Evolutionary conservation across 1,140 invertebrate species (phyloP).

Genomic region (Solenopsis invicta): DNA sequence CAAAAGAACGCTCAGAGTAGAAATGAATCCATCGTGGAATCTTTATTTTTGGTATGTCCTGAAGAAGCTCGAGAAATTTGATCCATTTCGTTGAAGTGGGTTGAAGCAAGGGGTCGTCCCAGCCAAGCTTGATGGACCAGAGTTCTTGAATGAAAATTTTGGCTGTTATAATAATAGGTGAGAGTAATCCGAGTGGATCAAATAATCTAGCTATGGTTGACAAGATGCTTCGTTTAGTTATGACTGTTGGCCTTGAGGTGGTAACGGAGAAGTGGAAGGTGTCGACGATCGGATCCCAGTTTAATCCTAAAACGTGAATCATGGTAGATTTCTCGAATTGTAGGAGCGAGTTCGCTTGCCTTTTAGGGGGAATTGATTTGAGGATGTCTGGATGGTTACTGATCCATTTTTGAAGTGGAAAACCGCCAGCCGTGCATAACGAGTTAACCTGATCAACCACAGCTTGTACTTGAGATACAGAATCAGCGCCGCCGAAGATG

Average conservation of each 20-base stretch:
- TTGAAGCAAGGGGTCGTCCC: neutral
- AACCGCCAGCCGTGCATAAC: no score
- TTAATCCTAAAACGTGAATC: neutral
- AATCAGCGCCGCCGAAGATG: neutral
- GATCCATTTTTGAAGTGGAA: no score
- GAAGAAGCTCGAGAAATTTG: neutral
- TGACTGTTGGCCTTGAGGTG: neutral
- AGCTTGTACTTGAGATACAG: no score
- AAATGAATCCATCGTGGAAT: neutral
- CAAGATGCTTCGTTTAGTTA: neutral
- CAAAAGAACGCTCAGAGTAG: no score
- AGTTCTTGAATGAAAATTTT: neutral
- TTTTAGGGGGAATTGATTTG: no score
- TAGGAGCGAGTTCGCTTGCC: neutral
- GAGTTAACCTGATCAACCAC: no score
- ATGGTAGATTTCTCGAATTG: neutral
- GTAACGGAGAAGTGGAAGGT: neutral
- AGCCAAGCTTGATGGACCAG: neutral
- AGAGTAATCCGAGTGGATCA: neutral
- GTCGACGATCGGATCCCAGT: neutral
- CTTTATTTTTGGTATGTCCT: neutral
- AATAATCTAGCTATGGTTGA: neutral
- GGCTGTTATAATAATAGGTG: neutral
- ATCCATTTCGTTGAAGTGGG: neutral
- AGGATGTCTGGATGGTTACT: no score